Evolutionary conservation across 2,113 vertebrate species (phyloP), one percentile per base, ranked within the genome.

Genomic region (Oreotrochilus melanogaster): DNA sequence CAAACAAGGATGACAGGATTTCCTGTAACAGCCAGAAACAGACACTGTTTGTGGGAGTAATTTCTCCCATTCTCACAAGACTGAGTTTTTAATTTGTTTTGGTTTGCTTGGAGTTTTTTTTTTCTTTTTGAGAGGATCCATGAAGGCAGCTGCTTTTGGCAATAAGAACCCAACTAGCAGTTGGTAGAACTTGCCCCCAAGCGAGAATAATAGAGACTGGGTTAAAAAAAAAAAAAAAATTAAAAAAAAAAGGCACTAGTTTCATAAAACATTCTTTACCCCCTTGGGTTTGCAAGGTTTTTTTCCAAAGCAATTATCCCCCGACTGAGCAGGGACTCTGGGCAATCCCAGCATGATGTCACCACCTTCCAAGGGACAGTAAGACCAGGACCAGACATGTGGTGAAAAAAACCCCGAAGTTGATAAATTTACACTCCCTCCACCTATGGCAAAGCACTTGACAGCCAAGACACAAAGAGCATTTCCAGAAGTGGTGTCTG

Each of bases 321-420:
- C 65, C 51, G 76, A 89, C 37, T 74, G 92, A 86, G 83, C 56
- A 71, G 89, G 76, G 87, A 78, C 76, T 50, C 69, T 43, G 76
- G 22, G 80, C 64, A 73, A 54, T 3, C 1, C 1, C 47, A 54
- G 37, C 0, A 4, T 7, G 62, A 53, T 25, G 60, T 45, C 76
- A 70, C 28, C 64, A 14, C 18, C 67, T 58, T 78, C 47, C 80
- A 31, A 47, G 48, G 57, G 14, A 43, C 56, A 47, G 60, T 3
- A 7, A 31, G 60, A 82, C 48, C 47, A 79, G 75, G 39, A 47
- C 9, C 65, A 89, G 31, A 24, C 81, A 70, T 0, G 0, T 6
- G 33, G 18, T 8, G 5, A 37, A 45, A 74, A 72, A 16, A 27
- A 84, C 37, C 18, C 39, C 39, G 12, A 48, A 56, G 43, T 35